Conservation (phyloP, 2,113 vertebrate genomes). For the Hypomesus transpacificus region DNA sequence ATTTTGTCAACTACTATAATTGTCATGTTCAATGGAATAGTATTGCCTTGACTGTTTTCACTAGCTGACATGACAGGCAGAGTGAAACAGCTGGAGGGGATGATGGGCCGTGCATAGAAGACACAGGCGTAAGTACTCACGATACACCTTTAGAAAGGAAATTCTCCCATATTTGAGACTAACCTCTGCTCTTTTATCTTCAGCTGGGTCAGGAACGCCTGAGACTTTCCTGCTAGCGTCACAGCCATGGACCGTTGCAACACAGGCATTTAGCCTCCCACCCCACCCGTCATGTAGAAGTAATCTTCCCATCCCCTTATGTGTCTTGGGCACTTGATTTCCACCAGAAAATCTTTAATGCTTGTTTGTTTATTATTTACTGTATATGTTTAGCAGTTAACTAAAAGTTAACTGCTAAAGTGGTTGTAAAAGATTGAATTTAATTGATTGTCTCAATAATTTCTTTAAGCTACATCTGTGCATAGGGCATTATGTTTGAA, state of each 20-base stretch:
- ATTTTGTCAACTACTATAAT: conserved; percentile 9
- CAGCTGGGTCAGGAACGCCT: conserved; percentile 18
- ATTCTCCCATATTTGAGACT: conserved; percentile 7
- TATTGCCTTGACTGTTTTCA: conserved; percentile 77
- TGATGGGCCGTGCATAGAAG: conserved; percentile 63
- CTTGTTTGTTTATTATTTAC: background rate
- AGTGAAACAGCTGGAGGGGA: conserved; percentile 73
- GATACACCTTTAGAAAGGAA: conserved; percentile 16
- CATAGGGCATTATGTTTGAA: background rate
- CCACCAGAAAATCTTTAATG: background rate
- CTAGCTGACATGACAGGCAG: conserved; percentile 81
- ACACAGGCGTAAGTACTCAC: conserved; percentile 39
- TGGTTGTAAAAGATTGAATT: background rate
- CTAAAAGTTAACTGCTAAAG: too few relatives aligned
- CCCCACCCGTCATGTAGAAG: background rate
- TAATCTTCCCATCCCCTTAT: conserved; percentile 17
- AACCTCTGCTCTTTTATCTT: conserved; percentile 50
- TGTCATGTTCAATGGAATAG: background rate
- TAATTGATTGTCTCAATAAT: background rate
- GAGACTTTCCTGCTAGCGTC: conserved; percentile 24
- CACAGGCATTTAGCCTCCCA: conserved; percentile 15
- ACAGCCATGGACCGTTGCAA: conserved; percentile 29
- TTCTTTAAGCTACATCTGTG: background rate
- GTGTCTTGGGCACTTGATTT: background rate
- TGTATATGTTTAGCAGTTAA: background rate